These are phyloP conservation scores for Halcyon leucocephala DNA, from an alignment of 2,797 vertebrate genomes.

Conservation along the genomic window DNA sequence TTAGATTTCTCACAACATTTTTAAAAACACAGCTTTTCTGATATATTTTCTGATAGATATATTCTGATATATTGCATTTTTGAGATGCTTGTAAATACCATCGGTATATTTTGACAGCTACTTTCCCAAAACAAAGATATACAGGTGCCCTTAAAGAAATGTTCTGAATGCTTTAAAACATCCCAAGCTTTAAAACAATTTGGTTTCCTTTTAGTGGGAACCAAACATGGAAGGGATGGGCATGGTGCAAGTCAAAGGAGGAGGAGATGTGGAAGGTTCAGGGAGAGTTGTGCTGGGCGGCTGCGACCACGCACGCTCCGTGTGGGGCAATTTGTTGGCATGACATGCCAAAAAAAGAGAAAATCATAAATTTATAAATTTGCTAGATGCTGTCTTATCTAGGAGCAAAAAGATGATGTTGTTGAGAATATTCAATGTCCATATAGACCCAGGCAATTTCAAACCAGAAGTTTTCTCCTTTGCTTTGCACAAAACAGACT, in stretches of 20 bases:
- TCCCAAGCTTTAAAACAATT: not conserved
- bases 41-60: not conserved
- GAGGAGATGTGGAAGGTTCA: accelerated
- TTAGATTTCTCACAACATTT: not conserved
- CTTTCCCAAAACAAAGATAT: not conserved
- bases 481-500: constrained; percentile 71
- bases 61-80: not conserved
- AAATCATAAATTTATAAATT: too few relatives aligned
- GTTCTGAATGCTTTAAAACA: not conserved
- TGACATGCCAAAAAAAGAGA: not conserved
- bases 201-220: not conserved
- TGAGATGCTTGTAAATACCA: not conserved
- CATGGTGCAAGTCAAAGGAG: not conserved
- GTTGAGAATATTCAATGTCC: not conserved
- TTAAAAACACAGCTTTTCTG: not conserved
- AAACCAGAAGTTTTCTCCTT: constrained; percentile 40
- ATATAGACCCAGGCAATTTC: constrained; percentile 14
- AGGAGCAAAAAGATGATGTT: not conserved
- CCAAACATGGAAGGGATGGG: not conserved
- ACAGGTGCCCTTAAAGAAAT: not conserved
- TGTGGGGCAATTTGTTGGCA: not conserved
- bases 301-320: not conserved
- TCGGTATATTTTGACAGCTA: not conserved
- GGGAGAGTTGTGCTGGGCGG: not conserved
- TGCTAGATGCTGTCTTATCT: too few relatives aligned